Evolutionary conservation across 2,113 vertebrate species (phyloP).

Genomic region (Rafetus swinhoei): DNA sequence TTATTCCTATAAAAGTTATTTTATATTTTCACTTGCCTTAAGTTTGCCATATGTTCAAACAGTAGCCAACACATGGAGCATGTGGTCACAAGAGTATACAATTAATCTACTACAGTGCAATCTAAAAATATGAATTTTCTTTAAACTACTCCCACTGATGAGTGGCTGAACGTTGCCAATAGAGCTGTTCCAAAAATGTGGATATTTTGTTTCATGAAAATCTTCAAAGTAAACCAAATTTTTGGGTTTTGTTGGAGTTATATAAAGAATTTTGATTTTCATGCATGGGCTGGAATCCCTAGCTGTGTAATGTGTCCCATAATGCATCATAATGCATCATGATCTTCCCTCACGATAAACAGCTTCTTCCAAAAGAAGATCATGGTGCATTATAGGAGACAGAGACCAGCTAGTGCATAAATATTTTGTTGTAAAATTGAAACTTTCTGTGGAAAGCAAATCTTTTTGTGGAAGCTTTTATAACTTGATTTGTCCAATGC

Average conservation of each 20-base stretch:
- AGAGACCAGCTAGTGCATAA: background rate
- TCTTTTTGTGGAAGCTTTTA: background rate
- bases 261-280: background rate
- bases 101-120: background rate
- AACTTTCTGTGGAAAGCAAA: background rate
- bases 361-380: background rate
- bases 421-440: background rate
- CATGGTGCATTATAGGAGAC: background rate
- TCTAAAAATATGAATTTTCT: background rate
- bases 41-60: background rate
- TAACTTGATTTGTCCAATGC: background rate
- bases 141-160: background rate
- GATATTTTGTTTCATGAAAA: background rate
- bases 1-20: background rate
- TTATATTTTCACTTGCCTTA: background rate
- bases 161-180: background rate
- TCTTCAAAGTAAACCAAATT: background rate
- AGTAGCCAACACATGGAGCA: background rate
- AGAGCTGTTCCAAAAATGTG: background rate
- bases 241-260: background rate
- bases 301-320: background rate
- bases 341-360: background rate
- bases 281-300: background rate
- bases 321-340: background rate
- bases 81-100: background rate